Base-by-base conservation (phyloP, 2,797 vertebrate genomes). In the Gadopsis marmoratus region DNA sequence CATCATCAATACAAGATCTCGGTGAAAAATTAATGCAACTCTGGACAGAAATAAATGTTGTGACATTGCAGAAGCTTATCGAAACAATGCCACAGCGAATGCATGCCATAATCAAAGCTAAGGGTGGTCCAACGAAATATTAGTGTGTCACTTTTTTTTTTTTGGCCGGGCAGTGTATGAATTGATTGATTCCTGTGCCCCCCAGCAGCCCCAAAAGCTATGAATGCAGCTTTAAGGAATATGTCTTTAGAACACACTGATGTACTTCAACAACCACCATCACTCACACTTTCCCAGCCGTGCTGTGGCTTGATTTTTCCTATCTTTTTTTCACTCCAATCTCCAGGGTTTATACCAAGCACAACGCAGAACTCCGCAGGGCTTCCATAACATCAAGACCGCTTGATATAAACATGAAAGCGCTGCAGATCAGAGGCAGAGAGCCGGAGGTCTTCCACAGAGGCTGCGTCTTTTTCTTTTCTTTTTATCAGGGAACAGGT, bases 391-490 rank as follows among this genome's bases (percentile, higher is more conserved):
- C 12, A 73, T 51, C 33, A 54, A 51, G 60, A 79, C 41, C 37
- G 69, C 69, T 71, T 41, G 64, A 71, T 74, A 54, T 7, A 61
- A 71, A 65, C 51, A 47, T 82, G 62, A 78, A 81, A 79, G 61
- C 13, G 50, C 37, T 43, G 41, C 71, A 64, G 65, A 82, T 86
- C 67, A 69, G 65, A 76, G 31, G 56, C 66, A 31, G 47, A 45
- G 39, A 23, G 53, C 53, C 55, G 60, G 16, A 35, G 58, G 56
- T 19, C 29, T 59, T 45, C n/a, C 33, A 29, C 13, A n/a, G 17
- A 70, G 21, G 37, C 35, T 55, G 55, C 16, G 68, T 39, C 35
- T 39, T 41, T 12, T 41, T 41, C 39, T 41, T 23, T 41, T 54
- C 31, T 21, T 16, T 71, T 26, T 72, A 31, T 59, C 54, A 6